Evolutionary conservation across 2,888 invertebrate species (phyloP), one percentile per base, ranked within the genome.

Genomic region (Cyaniris semiargus): DNA sequence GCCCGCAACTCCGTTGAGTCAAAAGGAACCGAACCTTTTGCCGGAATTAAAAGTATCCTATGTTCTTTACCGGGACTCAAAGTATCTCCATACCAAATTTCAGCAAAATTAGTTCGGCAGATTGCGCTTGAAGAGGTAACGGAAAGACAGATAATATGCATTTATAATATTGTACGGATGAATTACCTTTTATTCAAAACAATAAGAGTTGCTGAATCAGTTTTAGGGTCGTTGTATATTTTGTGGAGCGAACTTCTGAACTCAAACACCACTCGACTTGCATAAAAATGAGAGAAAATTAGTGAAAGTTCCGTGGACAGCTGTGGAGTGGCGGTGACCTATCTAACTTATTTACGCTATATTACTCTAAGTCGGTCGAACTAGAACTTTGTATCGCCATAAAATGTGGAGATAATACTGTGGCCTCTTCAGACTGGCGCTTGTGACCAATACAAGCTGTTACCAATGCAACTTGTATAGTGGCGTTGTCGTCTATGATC

Each of bases 261-360:
- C 81, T 83, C 84, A 84, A 82, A 79, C 81, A 83, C 81, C 81
- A 81, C 83, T 84, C 83, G 79, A 83, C 83, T 81, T 78, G 80
- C 80, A 79, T 80, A 80, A 82, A 82, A 81, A 83, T 82, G 83
- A 82, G 80, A 80, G 80, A 83, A 83, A 84, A 82, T 79, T 80
- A 80, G 80, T n/a, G 76, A 75, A 66, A 31, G 27, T 66, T 60
- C 15, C 15, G 38, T 71, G 60, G 77, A 76, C 66, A 66, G 27
- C 66, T 66, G 66, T 66, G 7, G 66, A 66, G 66, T 66, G 66
- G 27, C 27, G 13, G 66, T 66, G 66, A 66, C 66, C 66, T 66
- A 66, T 66, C 66, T 66, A 66, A 66, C 15, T 66, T 66, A 66
- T 66, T 58, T 66, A 31, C 27, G 31, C 66, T 66, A 66, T 27